phyloP scores from a whole-genome alignment of 2,113 vertebrate genomes.

The Atlantisia rogersi region DNA sequence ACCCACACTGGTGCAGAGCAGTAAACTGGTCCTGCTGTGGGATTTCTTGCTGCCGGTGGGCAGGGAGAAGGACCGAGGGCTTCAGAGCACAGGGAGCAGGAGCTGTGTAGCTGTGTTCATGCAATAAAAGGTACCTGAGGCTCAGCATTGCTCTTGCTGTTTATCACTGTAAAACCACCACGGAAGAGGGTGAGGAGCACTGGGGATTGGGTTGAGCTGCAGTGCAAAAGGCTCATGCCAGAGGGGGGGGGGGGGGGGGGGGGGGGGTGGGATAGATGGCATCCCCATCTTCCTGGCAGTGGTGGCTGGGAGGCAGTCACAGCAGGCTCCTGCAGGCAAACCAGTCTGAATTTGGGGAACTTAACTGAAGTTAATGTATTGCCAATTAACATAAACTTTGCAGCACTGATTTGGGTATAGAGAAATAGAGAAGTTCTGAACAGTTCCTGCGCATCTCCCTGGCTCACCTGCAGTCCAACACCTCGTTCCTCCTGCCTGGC shows the following conservation, averaged over 20 bases:
- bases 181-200: fast-evolving
- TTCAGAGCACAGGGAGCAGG: background rate
- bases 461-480: background rate
- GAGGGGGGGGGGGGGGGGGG: no score
- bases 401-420: background rate
- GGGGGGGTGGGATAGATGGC: background rate
- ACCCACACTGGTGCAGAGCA: fast-evolving
- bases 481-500: background rate
- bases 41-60: background rate
- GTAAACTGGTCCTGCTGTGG: fast-evolving
- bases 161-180: background rate
- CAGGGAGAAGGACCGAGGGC: fast-evolving
- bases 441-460: background rate
- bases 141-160: background rate
- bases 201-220: background rate
- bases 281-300: background rate
- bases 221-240: background rate
- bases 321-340: background rate
- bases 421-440: background rate
- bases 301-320: background rate
- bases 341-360: background rate
- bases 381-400: background rate
- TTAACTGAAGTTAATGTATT: background rate
- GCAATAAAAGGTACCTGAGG: background rate
- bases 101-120: no score